Conservation (phyloP, 1,140 invertebrate species). For the Heliconius hermathena region DNA sequence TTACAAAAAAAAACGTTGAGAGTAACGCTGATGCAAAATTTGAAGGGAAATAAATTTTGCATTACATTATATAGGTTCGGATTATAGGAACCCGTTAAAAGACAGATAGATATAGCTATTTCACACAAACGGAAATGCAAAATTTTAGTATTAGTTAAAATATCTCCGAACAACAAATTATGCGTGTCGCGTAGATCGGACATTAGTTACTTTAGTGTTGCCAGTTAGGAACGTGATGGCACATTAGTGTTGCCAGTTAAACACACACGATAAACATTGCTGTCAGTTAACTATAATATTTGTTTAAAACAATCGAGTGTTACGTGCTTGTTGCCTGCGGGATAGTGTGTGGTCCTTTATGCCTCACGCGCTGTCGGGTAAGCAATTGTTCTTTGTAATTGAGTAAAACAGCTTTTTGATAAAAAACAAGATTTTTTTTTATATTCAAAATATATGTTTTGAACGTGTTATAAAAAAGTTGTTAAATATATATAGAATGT, state of each 20-base stretch:
- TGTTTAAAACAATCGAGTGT: slow-evolving; percentile 21
- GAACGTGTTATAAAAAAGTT: too few species aligned
- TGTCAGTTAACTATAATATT: slow-evolving; percentile 29
- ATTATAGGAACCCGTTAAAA: too few species aligned
- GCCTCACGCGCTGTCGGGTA: background rate
- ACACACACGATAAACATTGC: slow-evolving; percentile 44
- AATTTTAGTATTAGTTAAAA: slow-evolving; percentile 7
- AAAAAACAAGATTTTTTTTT: background rate
- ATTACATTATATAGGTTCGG: too few species aligned
- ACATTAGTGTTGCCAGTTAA: slow-evolving; percentile 65
- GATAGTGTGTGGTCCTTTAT: slow-evolving; percentile 8
- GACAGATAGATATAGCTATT: too few species aligned
- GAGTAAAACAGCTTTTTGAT: background rate
- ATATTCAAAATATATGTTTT: too few species aligned
- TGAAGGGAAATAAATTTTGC: too few species aligned
- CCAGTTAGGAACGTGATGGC: slow-evolving; percentile 56
- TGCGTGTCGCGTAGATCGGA: slow-evolving; percentile 46
- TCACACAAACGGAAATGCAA: background rate
- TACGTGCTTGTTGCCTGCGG: slow-evolving; percentile 15
- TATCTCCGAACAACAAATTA: slow-evolving; percentile 43
- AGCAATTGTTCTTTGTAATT: background rate
- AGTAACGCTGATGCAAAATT: too few species aligned
- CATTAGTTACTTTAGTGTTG: slow-evolving; percentile 46
- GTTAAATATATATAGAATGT: too few species aligned
- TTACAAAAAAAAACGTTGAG: too few species aligned